These are phyloP conservation scores for Lacerta bilineata DNA, from an alignment of 2,797 vertebrate species.

Conservation along the genomic window DNA sequence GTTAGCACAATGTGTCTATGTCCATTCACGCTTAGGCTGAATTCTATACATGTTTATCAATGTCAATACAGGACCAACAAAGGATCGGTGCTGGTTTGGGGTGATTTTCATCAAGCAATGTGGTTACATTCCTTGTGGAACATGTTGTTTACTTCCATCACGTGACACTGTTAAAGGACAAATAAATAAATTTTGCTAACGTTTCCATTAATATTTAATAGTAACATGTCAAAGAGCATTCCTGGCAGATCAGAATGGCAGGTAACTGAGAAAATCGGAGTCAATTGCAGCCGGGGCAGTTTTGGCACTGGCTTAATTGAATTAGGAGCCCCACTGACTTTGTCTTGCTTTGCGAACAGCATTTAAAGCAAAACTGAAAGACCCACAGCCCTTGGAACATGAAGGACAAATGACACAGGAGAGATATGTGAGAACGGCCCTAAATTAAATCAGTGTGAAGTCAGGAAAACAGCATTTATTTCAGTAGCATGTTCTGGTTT, in stretches of 20 bases:
- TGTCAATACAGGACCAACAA: not conserved
- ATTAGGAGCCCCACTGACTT: slow-evolving; percentile 11
- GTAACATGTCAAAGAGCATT: not conserved
- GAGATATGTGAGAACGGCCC: not conserved
- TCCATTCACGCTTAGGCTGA: too few relatives aligned
- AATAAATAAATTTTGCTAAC: not conserved
- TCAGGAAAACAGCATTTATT: slow-evolving; percentile 41
- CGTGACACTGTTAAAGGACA: not conserved
- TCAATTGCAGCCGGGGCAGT: slow-evolving; percentile 1
- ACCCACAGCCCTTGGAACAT: not conserved
- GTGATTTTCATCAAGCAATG: not conserved
- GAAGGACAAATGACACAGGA: slow-evolving; percentile 19
- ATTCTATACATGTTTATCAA: too few relatives aligned
- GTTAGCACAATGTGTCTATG: too few relatives aligned
- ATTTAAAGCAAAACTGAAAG: slow-evolving; percentile 2
- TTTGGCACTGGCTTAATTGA: slow-evolving; percentile 25
- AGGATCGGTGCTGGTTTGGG: too few relatives aligned
- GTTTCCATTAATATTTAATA: not conserved
- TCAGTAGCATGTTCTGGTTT: slow-evolving; percentile 1
- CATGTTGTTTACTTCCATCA: not conserved
- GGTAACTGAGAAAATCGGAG: not conserved
- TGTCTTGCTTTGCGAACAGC: not conserved
- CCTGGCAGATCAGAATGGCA: not conserved
- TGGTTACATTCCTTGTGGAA: not conserved
- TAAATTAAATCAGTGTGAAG: slow-evolving; percentile 35